These are phyloP conservation scores for Thamnophis elegans DNA, from an alignment of 2,797 vertebrate species.

Conservation along the genomic window DNA sequence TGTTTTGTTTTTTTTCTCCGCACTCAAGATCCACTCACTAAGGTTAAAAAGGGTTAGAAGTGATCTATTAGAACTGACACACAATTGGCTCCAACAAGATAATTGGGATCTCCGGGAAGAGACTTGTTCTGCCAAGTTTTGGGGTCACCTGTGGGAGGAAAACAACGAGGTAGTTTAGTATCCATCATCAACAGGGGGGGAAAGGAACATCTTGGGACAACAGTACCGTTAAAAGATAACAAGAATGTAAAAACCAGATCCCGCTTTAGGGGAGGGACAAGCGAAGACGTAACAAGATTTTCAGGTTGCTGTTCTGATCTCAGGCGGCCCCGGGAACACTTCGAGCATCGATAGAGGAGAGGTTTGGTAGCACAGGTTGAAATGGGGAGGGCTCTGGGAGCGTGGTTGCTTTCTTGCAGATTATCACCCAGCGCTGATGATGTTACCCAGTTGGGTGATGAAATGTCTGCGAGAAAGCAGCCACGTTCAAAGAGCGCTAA, in stretches of 20 bases:
- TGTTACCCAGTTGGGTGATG: not conserved
- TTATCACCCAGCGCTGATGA: not conserved
- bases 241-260: slow-evolving; percentile 15
- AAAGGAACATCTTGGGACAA: slow-evolving; percentile 60
- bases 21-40: slow-evolving; percentile 87
- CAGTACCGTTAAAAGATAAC: slow-evolving; percentile 50
- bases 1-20: slow-evolving; percentile 71
- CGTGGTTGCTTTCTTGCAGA: not conserved
- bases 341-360: not conserved
- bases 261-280: not conserved
- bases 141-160: slow-evolving; percentile 89
- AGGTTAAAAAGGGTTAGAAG: slow-evolving; percentile 88
- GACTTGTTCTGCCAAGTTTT: slow-evolving; percentile 99
- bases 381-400: fast-evolving
- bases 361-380: not conserved
- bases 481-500: not conserved
- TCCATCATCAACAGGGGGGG: slow-evolving; percentile 54
- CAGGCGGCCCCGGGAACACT: not conserved
- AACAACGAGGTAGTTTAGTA: slow-evolving; percentile 72
- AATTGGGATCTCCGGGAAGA: slow-evolving; percentile 98
- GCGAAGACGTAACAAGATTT: not conserved
- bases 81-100: slow-evolving; percentile 98
- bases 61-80: slow-evolving; percentile 99
- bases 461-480: not conserved
- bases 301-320: not conserved